A percentile compares a stretch with the other conserved stretches of the same genome.
These are phyloP conservation scores for Grapholita molesta DNA, from an alignment of 1,140 invertebrate genomes.

Conservation along the genomic window DNA sequence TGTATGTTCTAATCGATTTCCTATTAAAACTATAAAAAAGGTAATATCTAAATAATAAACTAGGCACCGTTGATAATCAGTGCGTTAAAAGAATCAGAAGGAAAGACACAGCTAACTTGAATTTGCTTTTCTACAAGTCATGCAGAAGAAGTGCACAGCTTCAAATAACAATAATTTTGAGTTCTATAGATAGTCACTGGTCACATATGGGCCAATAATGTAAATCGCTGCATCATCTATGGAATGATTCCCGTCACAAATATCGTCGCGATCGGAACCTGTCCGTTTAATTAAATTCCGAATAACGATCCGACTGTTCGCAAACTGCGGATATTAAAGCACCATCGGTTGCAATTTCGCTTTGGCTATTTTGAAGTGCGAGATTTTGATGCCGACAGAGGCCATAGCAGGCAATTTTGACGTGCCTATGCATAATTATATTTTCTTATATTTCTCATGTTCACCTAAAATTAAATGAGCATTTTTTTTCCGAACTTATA, in stretches of 20 bases:
- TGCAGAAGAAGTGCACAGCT: too few species aligned
- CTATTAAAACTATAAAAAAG: too few species aligned
- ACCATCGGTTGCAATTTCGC: conserved; percentile 4
- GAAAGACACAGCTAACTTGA: too few species aligned
- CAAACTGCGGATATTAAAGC: conserved; percentile 15
- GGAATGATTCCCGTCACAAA: conserved; percentile 7
- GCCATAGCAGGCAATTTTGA: not conserved
- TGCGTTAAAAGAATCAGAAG: too few species aligned
- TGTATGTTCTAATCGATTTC: too few species aligned
- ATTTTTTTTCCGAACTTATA: too few species aligned
- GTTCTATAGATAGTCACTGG: too few species aligned
- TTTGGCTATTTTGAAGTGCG: not conserved
- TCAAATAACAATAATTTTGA: too few species aligned
- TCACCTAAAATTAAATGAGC: not conserved
- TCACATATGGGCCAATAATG: too few species aligned
- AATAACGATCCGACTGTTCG: not conserved
- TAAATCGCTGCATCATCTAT: not conserved
- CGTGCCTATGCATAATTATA: not conserved
- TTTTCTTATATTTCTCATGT: not conserved
- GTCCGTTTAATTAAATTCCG: conserved; percentile 15
- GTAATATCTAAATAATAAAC: too few species aligned
- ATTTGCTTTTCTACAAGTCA: too few species aligned
- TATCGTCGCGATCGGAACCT: not conserved
- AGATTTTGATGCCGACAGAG: not conserved
- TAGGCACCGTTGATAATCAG: too few species aligned